phyloP scores from a whole-genome alignment of 2,113 vertebrate species.

The Sphyrna mokarran region DNA sequence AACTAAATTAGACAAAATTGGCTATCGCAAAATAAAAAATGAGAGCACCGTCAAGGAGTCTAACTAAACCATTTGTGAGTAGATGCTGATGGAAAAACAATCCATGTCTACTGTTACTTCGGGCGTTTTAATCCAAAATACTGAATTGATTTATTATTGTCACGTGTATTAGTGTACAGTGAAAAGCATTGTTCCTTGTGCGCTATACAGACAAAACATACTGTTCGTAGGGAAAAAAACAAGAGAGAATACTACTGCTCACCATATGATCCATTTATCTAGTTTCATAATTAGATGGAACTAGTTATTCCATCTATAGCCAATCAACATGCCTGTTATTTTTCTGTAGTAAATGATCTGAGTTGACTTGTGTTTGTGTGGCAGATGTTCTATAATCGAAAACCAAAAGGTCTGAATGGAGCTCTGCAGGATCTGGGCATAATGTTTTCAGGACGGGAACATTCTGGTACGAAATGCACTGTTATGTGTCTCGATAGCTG shows the following conservation, averaged over 20 bases:
- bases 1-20: neutral
- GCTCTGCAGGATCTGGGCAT: conserved; percentile 88
- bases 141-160: too few species aligned
- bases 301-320: neutral
- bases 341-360: neutral
- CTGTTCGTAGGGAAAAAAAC: too few species aligned
- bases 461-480: conserved; percentile 67
- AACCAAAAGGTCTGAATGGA: conserved; percentile 83
- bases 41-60: neutral
- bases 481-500: neutral
- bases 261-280: neutral
- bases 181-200: too few species aligned
- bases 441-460: conserved; percentile 81
- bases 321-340: neutral
- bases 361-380: neutral
- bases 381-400: conserved; percentile 81
- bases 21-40: neutral
- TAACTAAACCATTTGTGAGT: neutral
- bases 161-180: too few species aligned
- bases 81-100: neutral
- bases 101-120: neutral
- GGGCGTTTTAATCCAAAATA: neutral
- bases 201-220: too few species aligned
- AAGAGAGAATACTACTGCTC: neutral
- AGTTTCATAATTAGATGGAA: neutral